Conservation (phyloP, 2,797 vertebrate species). For the Saxicola maurus region DNA sequence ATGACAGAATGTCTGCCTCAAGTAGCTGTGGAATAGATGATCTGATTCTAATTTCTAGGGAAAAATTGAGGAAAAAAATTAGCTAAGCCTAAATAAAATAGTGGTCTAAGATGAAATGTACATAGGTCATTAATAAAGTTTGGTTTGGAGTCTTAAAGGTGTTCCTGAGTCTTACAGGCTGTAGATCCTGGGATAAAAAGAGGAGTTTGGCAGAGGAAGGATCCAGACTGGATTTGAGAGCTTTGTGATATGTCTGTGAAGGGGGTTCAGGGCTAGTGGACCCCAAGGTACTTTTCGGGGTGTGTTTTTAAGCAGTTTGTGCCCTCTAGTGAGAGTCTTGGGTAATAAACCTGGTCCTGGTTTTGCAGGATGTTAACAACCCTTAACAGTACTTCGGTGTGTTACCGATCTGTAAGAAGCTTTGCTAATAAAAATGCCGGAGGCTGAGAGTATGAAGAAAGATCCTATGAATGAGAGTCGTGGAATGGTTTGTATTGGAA, state of each 20-base stretch:
- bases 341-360: neutral
- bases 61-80: neutral
- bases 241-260: rapidly evolving
- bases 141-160: neutral
- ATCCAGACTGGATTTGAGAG: neutral
- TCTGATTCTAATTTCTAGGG: neutral
- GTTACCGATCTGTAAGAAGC: neutral
- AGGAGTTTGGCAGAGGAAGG: rapidly evolving
- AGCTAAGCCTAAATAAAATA: neutral
- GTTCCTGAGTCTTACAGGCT: neutral
- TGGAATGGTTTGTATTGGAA: neutral
- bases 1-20: neutral
- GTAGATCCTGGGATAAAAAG: neutral
- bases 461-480: neutral
- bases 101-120: neutral
- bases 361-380: neutral
- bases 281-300: neutral
- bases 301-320: neutral
- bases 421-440: neutral
- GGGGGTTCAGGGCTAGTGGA: neutral
- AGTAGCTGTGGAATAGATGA: neutral
- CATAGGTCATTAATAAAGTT: neutral
- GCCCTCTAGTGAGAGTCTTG: constrained; percentile 26
- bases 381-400: rapidly evolving
- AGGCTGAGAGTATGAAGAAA: neutral